Base-by-base conservation (phyloP, 2,113 vertebrate genomes). In the Clarias batrachus region DNA sequence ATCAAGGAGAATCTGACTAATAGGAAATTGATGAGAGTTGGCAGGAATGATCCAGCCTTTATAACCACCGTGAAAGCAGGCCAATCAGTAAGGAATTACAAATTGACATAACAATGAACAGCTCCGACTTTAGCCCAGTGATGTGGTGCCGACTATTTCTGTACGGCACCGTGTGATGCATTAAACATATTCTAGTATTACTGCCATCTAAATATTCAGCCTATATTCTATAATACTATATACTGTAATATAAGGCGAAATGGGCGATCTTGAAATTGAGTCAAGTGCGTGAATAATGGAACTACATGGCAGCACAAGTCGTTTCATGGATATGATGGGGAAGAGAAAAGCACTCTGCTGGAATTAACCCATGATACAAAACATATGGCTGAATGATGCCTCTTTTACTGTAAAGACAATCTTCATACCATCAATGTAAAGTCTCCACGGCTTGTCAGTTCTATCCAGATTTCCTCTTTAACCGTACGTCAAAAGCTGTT, bases 281-380 rank as follows among this genome's bases (percentile, higher is more conserved):
- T 85, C 52, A 59, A 57, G 23, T 13, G 23, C n/a, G 71, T 81
- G 66, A 81, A 86, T 86, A 73, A 81, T 73, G 27, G 19, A 48
- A 33, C 60, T 27, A 13, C 60, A 57, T 52, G 54, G 85, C 54
- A 86, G 65, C 63, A 48, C 16, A 48, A 81, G 85, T 73, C 76
- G 57, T 86, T 70, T 80, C 76, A 86, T 66, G 76, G 62, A n/a
- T 68, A 68, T 70, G 76, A 80, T 70, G 77, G 84, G 60, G 54
- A 86, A 57, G 84, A 59, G 84, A 59, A 80, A 80, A 86, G 59
- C 13, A 41, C 85, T 86, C 52, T 60, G 66, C 1, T 13, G 56
- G 85, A 81, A 81, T 81, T 52, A 81, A 81, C 57, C 33, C 37
- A 5, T 60, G 66, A 86, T 86, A 23, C 57, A 81, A 86, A 81